phyloP scores from a whole-genome alignment of 2,797 vertebrate genomes.

The Acridotheres tristis region DNA sequence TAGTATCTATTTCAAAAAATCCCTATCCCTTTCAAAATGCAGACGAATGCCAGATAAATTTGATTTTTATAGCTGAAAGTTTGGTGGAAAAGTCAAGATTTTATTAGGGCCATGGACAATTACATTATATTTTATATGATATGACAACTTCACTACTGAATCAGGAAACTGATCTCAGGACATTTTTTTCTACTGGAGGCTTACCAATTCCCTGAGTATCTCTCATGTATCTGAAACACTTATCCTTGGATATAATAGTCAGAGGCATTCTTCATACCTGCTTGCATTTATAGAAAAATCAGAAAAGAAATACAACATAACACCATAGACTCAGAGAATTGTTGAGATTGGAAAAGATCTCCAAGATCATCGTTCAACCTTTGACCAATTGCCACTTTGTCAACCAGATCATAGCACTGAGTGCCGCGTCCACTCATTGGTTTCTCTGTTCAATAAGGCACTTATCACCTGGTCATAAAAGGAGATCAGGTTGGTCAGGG shows the following conservation, averaged over 20 bases:
- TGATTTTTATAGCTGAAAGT: slow-evolving; percentile 63
- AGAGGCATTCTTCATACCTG: not conserved
- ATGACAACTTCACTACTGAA: slow-evolving; percentile 14
- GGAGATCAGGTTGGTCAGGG: not conserved
- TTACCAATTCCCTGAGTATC: not conserved
- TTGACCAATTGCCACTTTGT: not conserved
- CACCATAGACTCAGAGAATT: not conserved
- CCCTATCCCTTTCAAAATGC: slow-evolving; percentile 31
- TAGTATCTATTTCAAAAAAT: slow-evolving; percentile 13
- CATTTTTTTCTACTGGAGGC: not conserved
- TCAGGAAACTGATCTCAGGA: slow-evolving; percentile 36
- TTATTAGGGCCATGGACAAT: slow-evolving; percentile 58
- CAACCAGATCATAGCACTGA: not conserved
- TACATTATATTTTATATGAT: slow-evolving; percentile 47
- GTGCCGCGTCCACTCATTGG: not conserved
- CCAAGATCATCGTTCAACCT: not conserved
- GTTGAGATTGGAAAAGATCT: not conserved
- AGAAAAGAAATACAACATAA: not conserved
- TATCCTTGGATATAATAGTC: not conserved
- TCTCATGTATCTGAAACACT: not conserved
- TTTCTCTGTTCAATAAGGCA: not conserved
- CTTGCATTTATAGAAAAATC: slow-evolving; percentile 11
- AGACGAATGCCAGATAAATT: slow-evolving; percentile 53
- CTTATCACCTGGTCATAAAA: not conserved
- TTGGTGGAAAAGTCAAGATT: slow-evolving; percentile 43